Percentiles rank a stretch among this genome's conserved stretches.
phyloP scores from a whole-genome alignment of 2,797 vertebrate genomes.

The Psittacula echo region DNA sequence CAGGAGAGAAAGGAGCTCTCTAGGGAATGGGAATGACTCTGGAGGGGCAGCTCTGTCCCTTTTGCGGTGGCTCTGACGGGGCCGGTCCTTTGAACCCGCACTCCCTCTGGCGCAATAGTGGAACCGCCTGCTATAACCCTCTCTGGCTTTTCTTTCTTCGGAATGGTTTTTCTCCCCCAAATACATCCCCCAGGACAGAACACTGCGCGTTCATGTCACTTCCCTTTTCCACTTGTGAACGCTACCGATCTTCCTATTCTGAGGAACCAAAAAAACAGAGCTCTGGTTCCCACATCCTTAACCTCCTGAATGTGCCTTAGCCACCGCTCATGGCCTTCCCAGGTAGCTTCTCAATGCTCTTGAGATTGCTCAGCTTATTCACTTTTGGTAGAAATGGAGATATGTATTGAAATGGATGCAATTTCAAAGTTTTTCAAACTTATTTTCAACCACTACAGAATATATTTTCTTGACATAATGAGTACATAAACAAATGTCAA shows the following conservation, averaged over 20 bases:
- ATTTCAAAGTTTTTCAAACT: neutral
- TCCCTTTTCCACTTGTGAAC: rapidly evolving
- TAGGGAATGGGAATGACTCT: rapidly evolving
- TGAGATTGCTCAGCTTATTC: neutral
- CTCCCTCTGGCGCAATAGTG: too few relatives aligned
- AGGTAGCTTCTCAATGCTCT: neutral
- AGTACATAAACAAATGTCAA: neutral
- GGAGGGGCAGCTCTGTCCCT: too few relatives aligned
- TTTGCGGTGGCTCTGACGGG: rapidly evolving
- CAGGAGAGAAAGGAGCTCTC: rapidly evolving
- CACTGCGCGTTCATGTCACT: rapidly evolving
- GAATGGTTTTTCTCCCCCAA: neutral
- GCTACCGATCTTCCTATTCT: neutral
- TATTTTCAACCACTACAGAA: neutral
- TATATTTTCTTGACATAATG: neutral
- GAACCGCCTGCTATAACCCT: neutral
- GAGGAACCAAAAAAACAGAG: neutral
- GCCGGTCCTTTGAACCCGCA: too few relatives aligned
- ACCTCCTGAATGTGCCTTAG: neutral
- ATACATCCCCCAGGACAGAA: too few relatives aligned
- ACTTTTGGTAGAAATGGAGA: neutral
- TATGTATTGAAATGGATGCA: rapidly evolving
- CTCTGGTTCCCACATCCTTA: rapidly evolving
- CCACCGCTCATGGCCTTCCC: rapidly evolving
- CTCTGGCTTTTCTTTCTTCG: neutral